These are phyloP conservation scores for Oscheius sp. DNA, from an alignment of 1,140 invertebrate genomes.

Conservation along the genomic window DNA sequence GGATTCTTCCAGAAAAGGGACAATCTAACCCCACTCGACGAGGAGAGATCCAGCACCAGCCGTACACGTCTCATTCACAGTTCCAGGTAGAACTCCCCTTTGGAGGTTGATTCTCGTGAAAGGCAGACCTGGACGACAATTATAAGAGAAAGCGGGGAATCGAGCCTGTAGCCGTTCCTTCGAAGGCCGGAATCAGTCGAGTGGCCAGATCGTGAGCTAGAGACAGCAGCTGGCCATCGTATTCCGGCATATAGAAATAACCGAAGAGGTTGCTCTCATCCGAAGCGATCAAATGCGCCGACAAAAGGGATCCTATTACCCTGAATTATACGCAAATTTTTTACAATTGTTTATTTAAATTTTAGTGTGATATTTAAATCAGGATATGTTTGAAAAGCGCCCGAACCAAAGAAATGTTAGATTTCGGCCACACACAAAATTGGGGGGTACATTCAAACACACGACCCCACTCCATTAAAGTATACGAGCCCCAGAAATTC, in stretches of 20 bases:
- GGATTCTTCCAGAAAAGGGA: neutral
- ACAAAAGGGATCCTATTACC: conserved; percentile 70
- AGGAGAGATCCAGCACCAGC: conserved; percentile 70
- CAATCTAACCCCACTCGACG: conserved; percentile 67
- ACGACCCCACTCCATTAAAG: too few species aligned
- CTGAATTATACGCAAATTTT: too few species aligned
- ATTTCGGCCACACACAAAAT: too few species aligned
- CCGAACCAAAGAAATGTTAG: too few species aligned
- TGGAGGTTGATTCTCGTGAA: conserved; percentile 70
- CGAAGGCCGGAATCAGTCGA: conserved; percentile 69
- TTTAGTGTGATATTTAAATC: neutral
- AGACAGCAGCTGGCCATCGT: conserved; percentile 68
- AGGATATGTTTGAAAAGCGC: too few species aligned
- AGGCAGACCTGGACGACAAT: conserved; percentile 64
- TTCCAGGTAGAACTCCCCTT: conserved; percentile 65
- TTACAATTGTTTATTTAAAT: neutral
- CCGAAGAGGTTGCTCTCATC: conserved; percentile 69
- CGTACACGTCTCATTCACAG: conserved; percentile 70
- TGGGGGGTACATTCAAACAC: too few species aligned
- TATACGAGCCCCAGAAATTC: too few species aligned
- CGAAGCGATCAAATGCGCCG: conserved; percentile 71
- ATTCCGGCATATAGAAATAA: conserved; percentile 66
- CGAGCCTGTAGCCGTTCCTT: conserved; percentile 65
- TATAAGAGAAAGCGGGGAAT: conserved; percentile 15
- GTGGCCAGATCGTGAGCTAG: conserved; percentile 70